Percentiles rank a stretch among this genome's conserved stretches.
Conservation (phyloP, 2,888 invertebrate species). For the Odontothrips loti region DNA sequence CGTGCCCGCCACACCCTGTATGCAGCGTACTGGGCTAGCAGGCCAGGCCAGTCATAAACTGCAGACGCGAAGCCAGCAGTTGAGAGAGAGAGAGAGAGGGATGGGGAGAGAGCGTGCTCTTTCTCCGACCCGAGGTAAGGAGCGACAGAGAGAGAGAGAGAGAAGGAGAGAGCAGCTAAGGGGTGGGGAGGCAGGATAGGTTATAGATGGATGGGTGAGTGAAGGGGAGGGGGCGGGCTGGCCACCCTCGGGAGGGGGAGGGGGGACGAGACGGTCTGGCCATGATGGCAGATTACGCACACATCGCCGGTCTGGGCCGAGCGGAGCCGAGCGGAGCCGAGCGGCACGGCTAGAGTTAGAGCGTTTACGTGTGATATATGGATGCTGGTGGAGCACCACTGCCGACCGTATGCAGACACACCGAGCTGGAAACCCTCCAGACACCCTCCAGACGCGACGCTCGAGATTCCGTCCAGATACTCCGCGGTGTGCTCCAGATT, state of each 20-base stretch:
- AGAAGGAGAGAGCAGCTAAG: not conserved
- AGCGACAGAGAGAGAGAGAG: not conserved
- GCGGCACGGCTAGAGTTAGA: not conserved
- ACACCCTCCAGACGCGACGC: too few relatives aligned
- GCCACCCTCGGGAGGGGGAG: not conserved
- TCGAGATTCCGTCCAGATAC: too few relatives aligned
- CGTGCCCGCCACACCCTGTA: too few relatives aligned
- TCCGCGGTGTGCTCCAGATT: too few relatives aligned
- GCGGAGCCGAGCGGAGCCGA: too few relatives aligned
- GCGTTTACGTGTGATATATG: constrained; percentile 4
- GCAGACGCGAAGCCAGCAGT: too few relatives aligned
- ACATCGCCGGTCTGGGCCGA: not conserved
- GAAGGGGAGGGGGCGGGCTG: not conserved
- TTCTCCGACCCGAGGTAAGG: too few relatives aligned
- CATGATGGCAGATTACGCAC: constrained; percentile 3
- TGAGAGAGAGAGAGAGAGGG: not conserved
- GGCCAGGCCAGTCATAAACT: too few relatives aligned
- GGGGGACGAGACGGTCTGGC: not conserved
- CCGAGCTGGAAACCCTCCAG: too few relatives aligned
- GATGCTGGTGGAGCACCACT: not conserved
- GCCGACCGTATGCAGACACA: too few relatives aligned
- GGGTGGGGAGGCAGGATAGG: not conserved
- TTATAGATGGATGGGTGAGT: not conserved
- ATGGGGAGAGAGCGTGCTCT: not conserved
- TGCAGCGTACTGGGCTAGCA: too few relatives aligned